Percentiles rank a stretch among this genome's conserved stretches.
Evolutionary conservation across 2,113 vertebrate species (phyloP).

Genomic region (Oxyura jamaicensis): DNA sequence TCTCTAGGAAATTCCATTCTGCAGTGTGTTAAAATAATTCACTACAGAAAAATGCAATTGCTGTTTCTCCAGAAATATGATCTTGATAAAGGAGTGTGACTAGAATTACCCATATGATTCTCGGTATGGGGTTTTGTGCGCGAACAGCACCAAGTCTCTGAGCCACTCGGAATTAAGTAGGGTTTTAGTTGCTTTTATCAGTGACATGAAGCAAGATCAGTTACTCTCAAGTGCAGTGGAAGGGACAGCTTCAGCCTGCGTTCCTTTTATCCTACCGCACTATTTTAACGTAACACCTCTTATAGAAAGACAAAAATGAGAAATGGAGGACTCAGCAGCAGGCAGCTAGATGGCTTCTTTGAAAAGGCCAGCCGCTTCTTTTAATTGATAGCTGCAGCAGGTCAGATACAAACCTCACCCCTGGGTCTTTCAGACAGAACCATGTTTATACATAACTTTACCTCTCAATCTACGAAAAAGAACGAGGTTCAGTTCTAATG

Average conservation of each 20-base stretch:
- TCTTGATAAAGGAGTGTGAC: background rate
- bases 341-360: background rate
- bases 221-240: background rate
- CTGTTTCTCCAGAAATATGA: background rate
- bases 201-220: background rate
- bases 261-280: background rate
- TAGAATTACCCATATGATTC: background rate
- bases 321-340: background rate
- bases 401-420: background rate
- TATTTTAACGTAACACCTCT: background rate
- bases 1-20: background rate
- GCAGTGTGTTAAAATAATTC: background rate
- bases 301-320: background rate
- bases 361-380: background rate
- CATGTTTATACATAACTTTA: background rate
- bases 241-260: background rate
- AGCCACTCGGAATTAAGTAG: background rate
- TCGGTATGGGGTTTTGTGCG: background rate
- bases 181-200: background rate
- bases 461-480: background rate
- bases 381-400: background rate
- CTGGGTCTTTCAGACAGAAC: background rate
- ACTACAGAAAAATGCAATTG: background rate
- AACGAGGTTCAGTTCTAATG: background rate
- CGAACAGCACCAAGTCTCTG: background rate